Base-by-base conservation (phyloP, 2,888 invertebrate genomes). In the Agonopterix alstromeriana region DNA sequence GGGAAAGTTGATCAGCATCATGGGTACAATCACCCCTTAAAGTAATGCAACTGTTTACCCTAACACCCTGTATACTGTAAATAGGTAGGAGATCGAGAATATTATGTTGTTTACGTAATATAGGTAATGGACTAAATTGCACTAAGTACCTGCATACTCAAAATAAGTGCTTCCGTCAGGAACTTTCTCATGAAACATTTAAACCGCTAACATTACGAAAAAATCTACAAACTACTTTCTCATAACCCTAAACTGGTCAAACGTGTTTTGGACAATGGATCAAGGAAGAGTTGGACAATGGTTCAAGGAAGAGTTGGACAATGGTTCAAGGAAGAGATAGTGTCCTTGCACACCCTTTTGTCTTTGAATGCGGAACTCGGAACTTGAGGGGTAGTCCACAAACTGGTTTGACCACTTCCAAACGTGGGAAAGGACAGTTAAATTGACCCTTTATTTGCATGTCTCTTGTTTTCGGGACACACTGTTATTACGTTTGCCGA, bases 201-300 rank as follows among this genome's bases (percentile, higher is more conserved):
- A 5, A 27, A 27, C 27, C 27, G 27, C 27, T 27, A 27, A 27
- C 27, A 27, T 27, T 27, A 27, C 27, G 27, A 44, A 43, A 27
- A 27, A 27, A 27, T 27, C 27, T 7, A 27, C 27, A 27, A 7
- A 27, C 5, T 47, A 61, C 55, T 66, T 75, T 80, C 80, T 70
- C 77, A 77, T 70, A 63, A 61, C 60, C 56, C 10, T 11, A 70
- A 79, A 79, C 81, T 71, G 74, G 84, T 73, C 72, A 67, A 62
- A 80, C 86, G 50, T 63, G 79, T 85, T 82, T 78, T 81, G 85
- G 88, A 86, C 85, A 86, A 86, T 80, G 69, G 73, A 8, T 47
- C 27, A 58, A 64, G 60, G 65, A 75, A 78, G 76, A 77, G 12
- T 68, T 70, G 62, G 38, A 86, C 85, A 86, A 86, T 80, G 69